phyloP scores from a whole-genome alignment of 2,888 invertebrate genomes.

The Troides helena region DNA sequence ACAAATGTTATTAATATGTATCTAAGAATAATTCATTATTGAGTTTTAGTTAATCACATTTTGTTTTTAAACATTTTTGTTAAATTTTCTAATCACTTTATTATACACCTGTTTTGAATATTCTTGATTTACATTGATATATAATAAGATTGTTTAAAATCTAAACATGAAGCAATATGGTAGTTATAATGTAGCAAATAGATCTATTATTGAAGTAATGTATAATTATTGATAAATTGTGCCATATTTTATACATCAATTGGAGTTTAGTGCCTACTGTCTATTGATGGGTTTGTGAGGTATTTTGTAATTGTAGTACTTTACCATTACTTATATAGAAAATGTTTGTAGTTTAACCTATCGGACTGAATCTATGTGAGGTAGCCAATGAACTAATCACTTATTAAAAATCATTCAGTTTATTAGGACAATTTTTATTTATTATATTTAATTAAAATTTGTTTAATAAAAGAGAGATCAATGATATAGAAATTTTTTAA shows the following conservation, averaged over 20 bases:
- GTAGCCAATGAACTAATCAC: too few species aligned
- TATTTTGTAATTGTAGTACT: neutral
- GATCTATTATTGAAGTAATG: neutral
- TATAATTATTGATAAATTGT: constrained; percentile 3
- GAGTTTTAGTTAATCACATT: neutral
- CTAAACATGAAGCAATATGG: neutral
- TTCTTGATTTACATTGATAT: too few species aligned
- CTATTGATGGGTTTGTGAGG: neutral
- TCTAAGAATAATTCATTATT: neutral
- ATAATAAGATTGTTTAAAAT: neutral
- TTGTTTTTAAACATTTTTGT: neutral
- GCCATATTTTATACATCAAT: neutral
- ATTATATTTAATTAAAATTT: too few species aligned
- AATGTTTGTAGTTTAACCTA: neutral
- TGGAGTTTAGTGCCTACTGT: neutral
- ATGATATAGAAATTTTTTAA: too few species aligned
- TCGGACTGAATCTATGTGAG: too few species aligned
- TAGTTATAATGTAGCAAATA: neutral
- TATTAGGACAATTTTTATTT: too few species aligned
- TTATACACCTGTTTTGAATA: neutral
- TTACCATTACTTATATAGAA: neutral
- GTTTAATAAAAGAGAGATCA: too few species aligned
- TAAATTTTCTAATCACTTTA: neutral
- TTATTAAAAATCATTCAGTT: too few species aligned
- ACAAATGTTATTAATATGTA: neutral